Conservation (phyloP, 92 coral and sea anemone species). For the Umimayanthus kanabou region DNA sequence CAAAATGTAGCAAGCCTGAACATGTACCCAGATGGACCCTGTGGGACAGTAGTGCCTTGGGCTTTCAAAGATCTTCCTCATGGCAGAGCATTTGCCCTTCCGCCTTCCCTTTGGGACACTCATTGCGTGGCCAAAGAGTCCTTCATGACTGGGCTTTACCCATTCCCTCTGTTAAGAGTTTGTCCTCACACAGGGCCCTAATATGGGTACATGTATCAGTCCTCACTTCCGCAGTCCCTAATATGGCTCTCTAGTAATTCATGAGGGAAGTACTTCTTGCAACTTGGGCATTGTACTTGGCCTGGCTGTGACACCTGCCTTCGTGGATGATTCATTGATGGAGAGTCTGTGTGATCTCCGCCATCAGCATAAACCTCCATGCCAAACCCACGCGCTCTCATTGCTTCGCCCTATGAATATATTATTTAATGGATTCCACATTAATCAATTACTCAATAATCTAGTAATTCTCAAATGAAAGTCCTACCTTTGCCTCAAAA, state of each 20-base stretch:
- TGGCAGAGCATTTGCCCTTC: background rate
- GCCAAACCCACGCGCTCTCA: constrained; percentile 49
- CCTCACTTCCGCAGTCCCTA: constrained; percentile 70
- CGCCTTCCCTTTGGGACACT: background rate
- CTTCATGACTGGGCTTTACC: background rate
- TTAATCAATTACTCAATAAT: background rate
- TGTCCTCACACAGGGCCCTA: constrained; percentile 16
- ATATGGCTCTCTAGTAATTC: constrained; percentile 80
- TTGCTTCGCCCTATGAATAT: background rate
- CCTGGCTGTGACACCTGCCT: constrained; percentile 50
- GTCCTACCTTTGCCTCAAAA: too few relatives aligned
- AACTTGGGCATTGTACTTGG: constrained; percentile 73
- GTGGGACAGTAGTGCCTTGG: constrained; percentile 31
- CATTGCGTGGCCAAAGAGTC: background rate
- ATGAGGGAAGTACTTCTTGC: constrained; percentile 67
- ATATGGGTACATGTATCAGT: constrained; percentile 45
- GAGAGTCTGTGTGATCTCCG: constrained; percentile 47
- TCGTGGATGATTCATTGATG: constrained; percentile 31
- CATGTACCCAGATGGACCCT: constrained; percentile 39
- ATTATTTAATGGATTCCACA: background rate
- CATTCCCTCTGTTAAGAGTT: background rate
- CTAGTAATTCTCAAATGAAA: too few relatives aligned
- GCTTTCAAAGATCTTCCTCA: background rate
- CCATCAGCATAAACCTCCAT: constrained; percentile 60
- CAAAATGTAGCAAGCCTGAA: background rate